Conservation (phyloP, 2,113 vertebrate species). For the Stomatorhinus ivindoensis region DNA sequence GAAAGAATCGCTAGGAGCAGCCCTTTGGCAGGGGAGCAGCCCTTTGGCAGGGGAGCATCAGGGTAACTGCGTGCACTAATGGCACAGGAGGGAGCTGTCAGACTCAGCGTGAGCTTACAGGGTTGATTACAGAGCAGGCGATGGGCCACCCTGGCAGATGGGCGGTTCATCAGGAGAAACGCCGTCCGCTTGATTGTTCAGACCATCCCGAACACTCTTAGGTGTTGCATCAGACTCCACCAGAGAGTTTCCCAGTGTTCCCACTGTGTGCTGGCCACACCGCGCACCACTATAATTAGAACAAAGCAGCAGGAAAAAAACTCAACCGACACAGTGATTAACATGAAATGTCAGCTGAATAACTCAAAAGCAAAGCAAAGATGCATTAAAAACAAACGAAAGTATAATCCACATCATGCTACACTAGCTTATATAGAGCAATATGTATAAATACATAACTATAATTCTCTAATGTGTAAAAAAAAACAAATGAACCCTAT, state of each 20-base stretch:
- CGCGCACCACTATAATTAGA: background rate
- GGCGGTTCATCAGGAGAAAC: background rate
- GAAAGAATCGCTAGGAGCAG: background rate
- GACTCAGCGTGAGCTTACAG: slow-evolving; percentile 3
- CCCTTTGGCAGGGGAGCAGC: background rate
- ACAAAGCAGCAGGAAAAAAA: background rate
- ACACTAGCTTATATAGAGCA: background rate
- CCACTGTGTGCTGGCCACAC: background rate
- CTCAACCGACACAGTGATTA: background rate
- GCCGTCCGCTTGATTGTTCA: slow-evolving; percentile 1
- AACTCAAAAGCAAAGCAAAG: background rate
- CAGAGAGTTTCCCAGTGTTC: background rate
- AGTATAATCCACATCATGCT: background rate
- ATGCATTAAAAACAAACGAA: background rate
- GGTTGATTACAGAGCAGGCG: slow-evolving; percentile 12
- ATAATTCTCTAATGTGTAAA: background rate
- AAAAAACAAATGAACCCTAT: background rate
- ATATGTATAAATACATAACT: background rate
- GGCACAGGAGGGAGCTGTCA: background rate
- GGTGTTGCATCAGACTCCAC: background rate
- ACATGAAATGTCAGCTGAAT: background rate
- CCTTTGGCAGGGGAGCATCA: background rate
- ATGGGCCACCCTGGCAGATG: background rate
- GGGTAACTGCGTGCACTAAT: background rate
- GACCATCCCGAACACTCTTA: background rate